phyloP scores from a whole-genome alignment of 2,797 vertebrate species.

The Leptoclinus maculatus region DNA sequence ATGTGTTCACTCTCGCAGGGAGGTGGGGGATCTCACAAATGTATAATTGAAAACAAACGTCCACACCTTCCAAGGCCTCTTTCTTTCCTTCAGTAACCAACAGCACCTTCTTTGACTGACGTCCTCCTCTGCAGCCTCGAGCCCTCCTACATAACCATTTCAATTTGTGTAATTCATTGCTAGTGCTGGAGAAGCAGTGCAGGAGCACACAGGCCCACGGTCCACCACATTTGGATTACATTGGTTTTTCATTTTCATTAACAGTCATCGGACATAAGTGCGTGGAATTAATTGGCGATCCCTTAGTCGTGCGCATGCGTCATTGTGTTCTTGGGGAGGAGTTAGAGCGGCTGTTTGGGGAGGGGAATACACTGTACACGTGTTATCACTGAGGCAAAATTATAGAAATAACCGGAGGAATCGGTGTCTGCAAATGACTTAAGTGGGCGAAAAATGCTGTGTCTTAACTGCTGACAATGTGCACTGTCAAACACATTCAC shows the following conservation, averaged over 20 bases:
- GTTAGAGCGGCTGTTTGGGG: background rate
- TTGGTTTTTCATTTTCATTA: slow-evolving; percentile 68
- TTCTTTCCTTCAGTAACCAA: slow-evolving; percentile 57
- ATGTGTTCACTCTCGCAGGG: slow-evolving; percentile 41
- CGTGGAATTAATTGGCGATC: slow-evolving; percentile 66
- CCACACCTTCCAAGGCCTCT: slow-evolving; percentile 59
- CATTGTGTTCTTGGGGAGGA: slow-evolving; percentile 20
- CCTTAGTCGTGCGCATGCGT: slow-evolving; percentile 22
- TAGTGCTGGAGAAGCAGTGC: slow-evolving; percentile 46
- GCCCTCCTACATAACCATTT: slow-evolving; percentile 64
- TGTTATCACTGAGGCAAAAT: slow-evolving; percentile 6
- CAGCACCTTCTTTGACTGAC: slow-evolving; percentile 47
- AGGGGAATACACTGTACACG: slow-evolving; percentile 5
- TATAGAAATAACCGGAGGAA: slow-evolving; percentile 5
- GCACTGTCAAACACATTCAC: background rate
- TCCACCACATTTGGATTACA: slow-evolving; percentile 53
- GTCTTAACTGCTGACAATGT: background rate
- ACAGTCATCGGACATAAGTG: slow-evolving; percentile 56
- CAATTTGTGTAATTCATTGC: slow-evolving; percentile 73
- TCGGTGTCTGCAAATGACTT: slow-evolving; percentile 18
- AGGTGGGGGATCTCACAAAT: slow-evolving; percentile 2
- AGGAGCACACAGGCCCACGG: slow-evolving; percentile 33
- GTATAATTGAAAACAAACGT: slow-evolving; percentile 55
- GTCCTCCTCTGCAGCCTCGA: slow-evolving; percentile 38
- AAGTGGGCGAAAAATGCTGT: background rate